Percentiles rank a stretch among this genome's conserved stretches.
phyloP scores from a whole-genome alignment of 1,140 invertebrate genomes.

The Psix sp. region DNA sequence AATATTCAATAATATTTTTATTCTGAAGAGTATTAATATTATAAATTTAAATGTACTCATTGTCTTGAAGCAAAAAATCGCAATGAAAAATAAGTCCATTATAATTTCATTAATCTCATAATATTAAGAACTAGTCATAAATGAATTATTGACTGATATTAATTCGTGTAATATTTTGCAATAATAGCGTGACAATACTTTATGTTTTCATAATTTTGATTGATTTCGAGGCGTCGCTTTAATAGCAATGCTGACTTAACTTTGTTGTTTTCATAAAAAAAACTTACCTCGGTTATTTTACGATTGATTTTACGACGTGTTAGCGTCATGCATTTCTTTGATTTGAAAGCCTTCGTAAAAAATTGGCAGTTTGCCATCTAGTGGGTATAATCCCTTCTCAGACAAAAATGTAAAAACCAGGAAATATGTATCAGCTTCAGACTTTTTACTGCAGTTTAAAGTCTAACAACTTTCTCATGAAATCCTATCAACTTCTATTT shows the following conservation, averaged over 20 bases:
- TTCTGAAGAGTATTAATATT: too few relatives aligned
- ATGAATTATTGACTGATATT: too few relatives aligned
- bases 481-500: too few relatives aligned
- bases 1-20: too few relatives aligned
- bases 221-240: conserved; percentile 3
- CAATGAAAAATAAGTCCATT: too few relatives aligned
- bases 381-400: conserved; percentile 67
- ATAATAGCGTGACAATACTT: too few relatives aligned
- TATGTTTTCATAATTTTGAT: conserved; percentile 4
- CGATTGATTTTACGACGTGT: conserved; percentile 63
- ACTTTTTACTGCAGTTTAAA: conserved; percentile 25
- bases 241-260: background rate
- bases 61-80: too few relatives aligned
- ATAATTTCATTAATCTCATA: too few relatives aligned
- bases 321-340: conserved; percentile 52
- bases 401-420: conserved; percentile 24
- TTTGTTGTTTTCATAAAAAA: conserved; percentile 24
- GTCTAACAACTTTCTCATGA: background rate
- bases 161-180: too few relatives aligned
- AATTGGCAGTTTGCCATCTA: conserved; percentile 63
- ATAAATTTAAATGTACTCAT: too few relatives aligned
- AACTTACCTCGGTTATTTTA: conserved; percentile 59
- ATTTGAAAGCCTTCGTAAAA: conserved; percentile 57
- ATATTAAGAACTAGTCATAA: too few relatives aligned
- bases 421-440: conserved; percentile 13